phyloP scores from a whole-genome alignment of 35 echinoderm and acorn worm genomes.

The Strongylocentrotus purpuratus region DNA sequence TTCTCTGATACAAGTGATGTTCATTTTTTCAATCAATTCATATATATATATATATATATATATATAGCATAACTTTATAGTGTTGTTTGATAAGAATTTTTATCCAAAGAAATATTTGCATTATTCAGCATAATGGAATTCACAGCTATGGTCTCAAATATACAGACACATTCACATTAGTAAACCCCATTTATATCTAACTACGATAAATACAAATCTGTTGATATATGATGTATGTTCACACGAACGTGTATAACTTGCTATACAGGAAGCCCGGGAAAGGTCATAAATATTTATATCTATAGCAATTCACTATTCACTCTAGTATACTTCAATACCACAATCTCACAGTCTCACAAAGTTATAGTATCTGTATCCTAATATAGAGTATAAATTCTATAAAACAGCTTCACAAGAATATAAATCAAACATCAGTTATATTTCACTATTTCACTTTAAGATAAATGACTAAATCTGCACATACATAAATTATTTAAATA shows the following conservation, averaged over 20 bases:
- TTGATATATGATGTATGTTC: slow-evolving; percentile 45
- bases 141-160: not conserved
- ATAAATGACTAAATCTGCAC: not conserved
- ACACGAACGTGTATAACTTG: not conserved
- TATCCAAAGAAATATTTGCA: not conserved
- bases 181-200: slow-evolving; percentile 25
- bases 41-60: too few species aligned
- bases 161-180: not conserved
- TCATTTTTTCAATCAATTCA: not conserved
- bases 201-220: slow-evolving; percentile 50
- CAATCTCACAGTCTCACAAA: not conserved
- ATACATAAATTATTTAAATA: slow-evolving; percentile 29
- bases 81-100: not conserved
- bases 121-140: not conserved
- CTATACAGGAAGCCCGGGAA: not conserved
- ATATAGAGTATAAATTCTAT: slow-evolving; percentile 14
- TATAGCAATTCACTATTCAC: slow-evolving; percentile 28
- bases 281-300: slow-evolving; percentile 17
- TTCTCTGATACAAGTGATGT: not conserved
- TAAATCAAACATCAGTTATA: not conserved
- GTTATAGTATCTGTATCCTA: not conserved
- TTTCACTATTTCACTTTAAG: not conserved
- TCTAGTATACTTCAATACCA: not conserved
- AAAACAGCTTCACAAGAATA: not conserved
- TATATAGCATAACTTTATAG: not conserved